Evolutionary conservation across 2,113 vertebrate genomes (phyloP).

Genomic region (Litocranius walleri): DNA sequence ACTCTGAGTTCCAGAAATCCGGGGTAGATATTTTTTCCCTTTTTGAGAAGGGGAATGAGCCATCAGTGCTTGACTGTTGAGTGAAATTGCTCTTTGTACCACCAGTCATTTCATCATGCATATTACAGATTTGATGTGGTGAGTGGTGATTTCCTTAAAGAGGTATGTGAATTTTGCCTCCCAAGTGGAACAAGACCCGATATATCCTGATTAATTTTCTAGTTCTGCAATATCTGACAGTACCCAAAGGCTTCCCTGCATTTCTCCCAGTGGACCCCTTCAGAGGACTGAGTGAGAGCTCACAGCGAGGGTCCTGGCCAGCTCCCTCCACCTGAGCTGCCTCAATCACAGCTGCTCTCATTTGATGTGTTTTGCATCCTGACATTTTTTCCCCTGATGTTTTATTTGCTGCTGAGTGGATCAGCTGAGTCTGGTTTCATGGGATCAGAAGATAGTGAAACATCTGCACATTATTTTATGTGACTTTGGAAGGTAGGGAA

Average conservation of each 20-base stretch:
- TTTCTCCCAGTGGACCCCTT: too few relatives aligned
- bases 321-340: too few relatives aligned
- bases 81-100: neutral
- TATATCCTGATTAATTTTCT: neutral
- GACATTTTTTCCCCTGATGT: too few relatives aligned
- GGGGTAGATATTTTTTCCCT: too few relatives aligned
- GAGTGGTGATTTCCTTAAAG: neutral
- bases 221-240: too few relatives aligned
- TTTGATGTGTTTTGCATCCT: too few relatives aligned
- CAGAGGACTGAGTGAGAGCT: too few relatives aligned
- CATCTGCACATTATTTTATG: neutral
- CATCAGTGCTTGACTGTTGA: neutral
- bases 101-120: neutral
- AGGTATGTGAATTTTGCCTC: neutral
- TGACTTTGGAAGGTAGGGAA: neutral
- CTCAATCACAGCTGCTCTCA: too few relatives aligned
- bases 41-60: too few relatives aligned
- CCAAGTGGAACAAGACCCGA: accelerated
- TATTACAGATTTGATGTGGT: neutral
- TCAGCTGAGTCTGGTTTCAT: neutral
- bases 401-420: neutral
- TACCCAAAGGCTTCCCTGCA: too few relatives aligned
- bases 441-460: neutral
- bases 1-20: too few relatives aligned
- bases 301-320: too few relatives aligned